phyloP scores from a whole-genome alignment of 2,797 vertebrate species.

The Diceros bicornis region DNA sequence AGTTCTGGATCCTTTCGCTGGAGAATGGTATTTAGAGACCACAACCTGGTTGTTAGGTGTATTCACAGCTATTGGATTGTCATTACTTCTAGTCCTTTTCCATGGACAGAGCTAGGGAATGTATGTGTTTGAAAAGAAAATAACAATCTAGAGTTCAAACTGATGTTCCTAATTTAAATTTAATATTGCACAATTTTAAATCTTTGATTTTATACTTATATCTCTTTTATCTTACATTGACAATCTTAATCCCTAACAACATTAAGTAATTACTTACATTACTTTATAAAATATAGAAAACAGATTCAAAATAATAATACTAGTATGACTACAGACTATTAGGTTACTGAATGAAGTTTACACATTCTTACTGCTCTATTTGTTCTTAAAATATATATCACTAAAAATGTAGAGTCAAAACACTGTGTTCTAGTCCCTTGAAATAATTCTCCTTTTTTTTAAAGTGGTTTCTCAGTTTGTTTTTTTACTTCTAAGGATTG shows the following conservation, averaged over 20 bases:
- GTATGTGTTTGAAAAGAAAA: not conserved
- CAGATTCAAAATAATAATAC: not conserved
- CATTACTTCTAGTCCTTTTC: not conserved
- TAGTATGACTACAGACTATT: not conserved
- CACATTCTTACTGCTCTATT: not conserved
- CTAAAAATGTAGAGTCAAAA: not conserved
- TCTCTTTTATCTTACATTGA: not conserved
- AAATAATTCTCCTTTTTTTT: not conserved
- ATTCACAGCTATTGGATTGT: not conserved
- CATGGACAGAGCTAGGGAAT: not conserved
- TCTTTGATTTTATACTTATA: not conserved
- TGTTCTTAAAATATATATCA: not conserved
- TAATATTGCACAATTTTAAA: not conserved
- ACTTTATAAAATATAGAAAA: not conserved
- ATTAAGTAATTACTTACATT: not conserved
- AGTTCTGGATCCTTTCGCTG: not conserved
- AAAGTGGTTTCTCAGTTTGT: not conserved
- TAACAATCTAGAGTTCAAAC: not conserved
- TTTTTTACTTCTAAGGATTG: not conserved
- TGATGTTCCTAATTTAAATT: constrained; percentile 26
- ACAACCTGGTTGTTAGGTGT: not conserved
- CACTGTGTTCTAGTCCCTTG: not conserved
- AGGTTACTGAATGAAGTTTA: not conserved
- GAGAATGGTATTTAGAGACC: not conserved
- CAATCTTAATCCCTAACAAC: not conserved